These are phyloP conservation scores for Salvelinus alpinus DNA, from an alignment of 2,113 vertebrate genomes.

Conservation along the genomic window DNA sequence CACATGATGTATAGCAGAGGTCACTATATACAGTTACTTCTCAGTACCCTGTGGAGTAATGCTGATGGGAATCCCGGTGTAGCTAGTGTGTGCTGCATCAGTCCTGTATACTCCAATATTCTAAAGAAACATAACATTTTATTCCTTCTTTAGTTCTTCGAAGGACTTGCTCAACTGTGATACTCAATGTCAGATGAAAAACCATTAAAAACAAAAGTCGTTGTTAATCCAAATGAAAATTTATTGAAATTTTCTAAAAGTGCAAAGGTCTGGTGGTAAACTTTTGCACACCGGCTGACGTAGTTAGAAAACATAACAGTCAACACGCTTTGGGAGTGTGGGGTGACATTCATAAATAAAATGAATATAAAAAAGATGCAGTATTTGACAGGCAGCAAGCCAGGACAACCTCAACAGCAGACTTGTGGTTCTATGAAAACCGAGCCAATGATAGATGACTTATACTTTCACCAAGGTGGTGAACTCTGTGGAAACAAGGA, in stretches of 20 bases:
- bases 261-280: slow-evolving; percentile 48
- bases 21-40: neutral
- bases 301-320: slow-evolving; percentile 43
- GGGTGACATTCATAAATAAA: slow-evolving; percentile 58
- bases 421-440: slow-evolving; percentile 41
- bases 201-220: neutral
- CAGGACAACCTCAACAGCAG: slow-evolving; percentile 40
- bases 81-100: neutral
- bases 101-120: neutral
- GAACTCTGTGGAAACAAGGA: slow-evolving; percentile 55
- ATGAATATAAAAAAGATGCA: slow-evolving; percentile 58
- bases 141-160: too few relatives aligned
- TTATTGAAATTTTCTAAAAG: slow-evolving; percentile 52
- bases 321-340: slow-evolving; percentile 34
- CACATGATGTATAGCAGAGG: neutral
- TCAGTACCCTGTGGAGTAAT: neutral
- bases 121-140: neutral
- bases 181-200: neutral
- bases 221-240: slow-evolving; percentile 42
- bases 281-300: slow-evolving; percentile 39
- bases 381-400: slow-evolving; percentile 37
- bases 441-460: slow-evolving; percentile 28
- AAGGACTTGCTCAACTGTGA: neutral
- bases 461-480: slow-evolving; percentile 59
- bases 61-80: neutral